These are phyloP conservation scores for Prunella fulvescens DNA, from an alignment of 2,113 vertebrate species.

Conservation along the genomic window DNA sequence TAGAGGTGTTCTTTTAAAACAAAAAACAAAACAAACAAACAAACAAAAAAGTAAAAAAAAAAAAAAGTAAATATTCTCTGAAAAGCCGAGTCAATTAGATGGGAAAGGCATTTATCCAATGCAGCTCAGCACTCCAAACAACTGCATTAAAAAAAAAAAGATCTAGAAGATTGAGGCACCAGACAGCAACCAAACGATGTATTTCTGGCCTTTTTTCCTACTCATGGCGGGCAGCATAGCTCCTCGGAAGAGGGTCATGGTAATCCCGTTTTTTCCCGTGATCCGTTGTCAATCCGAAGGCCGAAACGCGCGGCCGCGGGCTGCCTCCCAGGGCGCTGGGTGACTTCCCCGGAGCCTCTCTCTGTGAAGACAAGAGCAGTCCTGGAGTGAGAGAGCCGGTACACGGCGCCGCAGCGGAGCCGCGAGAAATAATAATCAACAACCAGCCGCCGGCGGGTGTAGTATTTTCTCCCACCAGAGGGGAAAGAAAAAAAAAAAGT, in stretches of 20 bases:
- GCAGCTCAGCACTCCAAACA: constrained; percentile 1
- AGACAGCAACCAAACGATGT: constrained; percentile 2
- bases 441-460: neutral
- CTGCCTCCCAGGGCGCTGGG: neutral
- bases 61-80: neutral
- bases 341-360: constrained; percentile 12
- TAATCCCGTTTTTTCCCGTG: constrained; percentile 38
- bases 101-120: constrained; percentile 37
- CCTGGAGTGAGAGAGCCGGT: constrained; percentile 11
- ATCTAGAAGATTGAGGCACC: neutral
- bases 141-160: neutral
- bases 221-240: neutral
- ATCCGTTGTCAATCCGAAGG: neutral
- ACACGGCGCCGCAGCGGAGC: neutral
- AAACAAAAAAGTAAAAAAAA: neutral
- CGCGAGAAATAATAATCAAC: neutral
- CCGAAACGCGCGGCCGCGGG: neutral
- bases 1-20: neutral
- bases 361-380: constrained; percentile 68
- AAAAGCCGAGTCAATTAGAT: neutral
- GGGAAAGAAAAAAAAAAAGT: neutral
- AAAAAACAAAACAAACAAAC: neutral
- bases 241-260: constrained; percentile 59
- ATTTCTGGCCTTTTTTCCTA: constrained; percentile 40
- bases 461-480: constrained; percentile 10